phyloP scores from a whole-genome alignment of 2,797 vertebrate genomes.

The Acanthis flammea region DNA sequence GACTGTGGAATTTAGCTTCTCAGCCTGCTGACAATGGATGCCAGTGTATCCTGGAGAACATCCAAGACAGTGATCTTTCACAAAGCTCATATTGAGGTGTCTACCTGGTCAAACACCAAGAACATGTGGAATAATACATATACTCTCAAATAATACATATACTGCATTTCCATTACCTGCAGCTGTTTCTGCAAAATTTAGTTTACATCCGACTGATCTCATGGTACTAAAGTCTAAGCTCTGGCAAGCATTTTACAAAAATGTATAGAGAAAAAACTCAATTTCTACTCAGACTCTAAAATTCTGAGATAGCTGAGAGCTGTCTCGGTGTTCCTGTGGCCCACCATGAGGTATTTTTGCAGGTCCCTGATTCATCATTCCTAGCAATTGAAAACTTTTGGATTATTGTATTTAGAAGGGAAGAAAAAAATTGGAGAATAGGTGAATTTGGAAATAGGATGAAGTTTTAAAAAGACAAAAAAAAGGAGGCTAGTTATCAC shows the following conservation, averaged over 20 bases:
- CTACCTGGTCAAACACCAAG: background rate
- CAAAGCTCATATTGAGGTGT: background rate
- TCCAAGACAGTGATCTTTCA: background rate
- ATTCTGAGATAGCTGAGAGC: background rate
- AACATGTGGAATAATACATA: background rate
- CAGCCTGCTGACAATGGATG: background rate
- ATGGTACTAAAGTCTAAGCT: rapidly evolving
- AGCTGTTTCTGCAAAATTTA: background rate
- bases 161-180: background rate
- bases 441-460: background rate
- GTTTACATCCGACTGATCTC: background rate
- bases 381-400: background rate
- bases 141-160: background rate
- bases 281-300: background rate
- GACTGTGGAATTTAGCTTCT: background rate
- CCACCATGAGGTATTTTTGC: background rate
- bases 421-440: background rate
- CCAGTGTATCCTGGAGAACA: background rate
- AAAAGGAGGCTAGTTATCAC: background rate
- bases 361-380: background rate
- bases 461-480: background rate
- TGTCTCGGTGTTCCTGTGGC: background rate
- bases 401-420: background rate
- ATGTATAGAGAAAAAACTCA: background rate
- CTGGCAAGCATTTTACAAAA: background rate